Conservation (phyloP, 2,113 vertebrate genomes). For the Ptilonorhynchus violaceus region DNA sequence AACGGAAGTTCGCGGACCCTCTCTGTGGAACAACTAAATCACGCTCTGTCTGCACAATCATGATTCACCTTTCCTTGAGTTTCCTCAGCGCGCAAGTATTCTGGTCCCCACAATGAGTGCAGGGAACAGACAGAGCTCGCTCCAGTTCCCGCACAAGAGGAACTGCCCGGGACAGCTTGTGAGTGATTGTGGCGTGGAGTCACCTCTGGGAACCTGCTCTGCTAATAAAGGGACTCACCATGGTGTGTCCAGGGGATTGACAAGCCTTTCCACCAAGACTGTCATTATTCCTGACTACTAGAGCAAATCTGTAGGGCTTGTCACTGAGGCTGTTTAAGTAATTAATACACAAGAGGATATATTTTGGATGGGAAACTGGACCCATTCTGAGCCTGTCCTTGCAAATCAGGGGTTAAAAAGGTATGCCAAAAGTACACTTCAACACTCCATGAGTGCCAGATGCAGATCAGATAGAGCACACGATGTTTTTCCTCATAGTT, state of each 20-base stretch:
- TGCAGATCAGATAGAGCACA: not conserved
- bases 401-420: not conserved
- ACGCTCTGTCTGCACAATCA: not conserved
- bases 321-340: not conserved
- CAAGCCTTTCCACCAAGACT: not conserved
- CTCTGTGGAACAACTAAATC: not conserved
- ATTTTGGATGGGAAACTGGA: not conserved
- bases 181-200: not conserved
- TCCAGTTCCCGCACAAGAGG: not conserved
- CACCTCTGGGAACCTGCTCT: accelerated
- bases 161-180: not conserved
- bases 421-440: not conserved
- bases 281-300: not conserved
- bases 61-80: not conserved
- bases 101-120: not conserved
- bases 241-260: not conserved
- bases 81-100: not conserved
- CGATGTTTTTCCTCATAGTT: not conserved
- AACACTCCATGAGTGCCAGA: not conserved
- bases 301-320: not conserved
- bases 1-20: not conserved
- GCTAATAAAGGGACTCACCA: accelerated
- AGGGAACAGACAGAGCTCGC: not conserved
- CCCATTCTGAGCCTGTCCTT: not conserved
- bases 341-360: accelerated